These are phyloP conservation scores for Eupeodes latifasciatus DNA, from an alignment of 2,888 invertebrate species.

Conservation along the genomic window DNA sequence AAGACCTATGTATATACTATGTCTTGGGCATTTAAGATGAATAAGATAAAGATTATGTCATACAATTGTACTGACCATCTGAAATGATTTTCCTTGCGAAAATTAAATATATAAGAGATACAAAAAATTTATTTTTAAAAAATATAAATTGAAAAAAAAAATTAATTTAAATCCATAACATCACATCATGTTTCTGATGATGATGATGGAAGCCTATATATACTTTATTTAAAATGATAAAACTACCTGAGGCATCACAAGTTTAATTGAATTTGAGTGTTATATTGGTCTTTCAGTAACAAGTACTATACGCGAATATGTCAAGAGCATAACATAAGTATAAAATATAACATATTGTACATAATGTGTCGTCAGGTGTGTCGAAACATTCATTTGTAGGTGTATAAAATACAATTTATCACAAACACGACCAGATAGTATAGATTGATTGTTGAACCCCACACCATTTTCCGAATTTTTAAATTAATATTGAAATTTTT, in stretches of 20 bases:
- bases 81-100: conserved; percentile 26
- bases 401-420: conserved; percentile 15
- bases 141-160: neutral
- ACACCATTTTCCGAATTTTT: neutral
- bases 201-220: neutral
- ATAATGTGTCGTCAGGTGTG: neutral
- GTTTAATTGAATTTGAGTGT: conserved; percentile 32
- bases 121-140: neutral
- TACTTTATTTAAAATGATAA: neutral
- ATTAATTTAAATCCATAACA: neutral
- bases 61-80: conserved; percentile 1
- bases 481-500: neutral
- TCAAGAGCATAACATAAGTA: conserved; percentile 2
- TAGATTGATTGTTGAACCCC: conserved; percentile 21
- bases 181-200: conserved; percentile 10
- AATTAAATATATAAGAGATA: neutral
- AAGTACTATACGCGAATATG: neutral
- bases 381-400: neutral
- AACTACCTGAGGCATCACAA: conserved; percentile 10
- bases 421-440: neutral
- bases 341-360: neutral
- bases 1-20: too few species aligned
- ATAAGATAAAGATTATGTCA: conserved; percentile 45
- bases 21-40: neutral
- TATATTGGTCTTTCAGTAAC: conserved; percentile 21